Percentiles rank a stretch among this genome's conserved stretches.
Conservation (phyloP, 2,113 vertebrate genomes). For the Paramormyrops kingsleyae region DNA sequence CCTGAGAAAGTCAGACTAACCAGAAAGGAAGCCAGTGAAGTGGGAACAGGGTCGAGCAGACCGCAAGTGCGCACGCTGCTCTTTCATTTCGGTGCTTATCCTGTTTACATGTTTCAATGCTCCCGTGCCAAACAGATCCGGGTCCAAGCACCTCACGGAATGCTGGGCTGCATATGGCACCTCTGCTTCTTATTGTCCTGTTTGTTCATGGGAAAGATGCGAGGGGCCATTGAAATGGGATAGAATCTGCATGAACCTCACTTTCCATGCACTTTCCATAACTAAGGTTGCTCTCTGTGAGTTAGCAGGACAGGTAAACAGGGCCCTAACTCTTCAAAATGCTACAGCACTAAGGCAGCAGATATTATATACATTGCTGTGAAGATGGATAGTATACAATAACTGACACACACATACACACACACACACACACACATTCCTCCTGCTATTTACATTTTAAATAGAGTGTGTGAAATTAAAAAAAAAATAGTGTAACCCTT, state of each 20-base stretch:
- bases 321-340: background rate
- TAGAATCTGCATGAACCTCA: background rate
- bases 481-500: background rate
- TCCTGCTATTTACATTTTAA: background rate
- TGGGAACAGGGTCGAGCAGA: background rate
- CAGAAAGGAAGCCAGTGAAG: background rate
- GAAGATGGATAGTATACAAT: background rate
- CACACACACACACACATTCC: background rate
- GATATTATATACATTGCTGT: background rate
- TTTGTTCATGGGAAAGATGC: background rate
- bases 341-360: background rate
- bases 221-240: background rate
- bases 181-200: slow-evolving; percentile 9
- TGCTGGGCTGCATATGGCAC: background rate
- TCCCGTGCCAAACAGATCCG: background rate
- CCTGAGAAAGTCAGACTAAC: background rate
- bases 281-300: too few species aligned
- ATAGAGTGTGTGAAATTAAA: background rate
- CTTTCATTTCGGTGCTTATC: background rate
- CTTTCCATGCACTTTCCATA: background rate
- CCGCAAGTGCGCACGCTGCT: background rate
- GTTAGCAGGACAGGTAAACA: background rate
- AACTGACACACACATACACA: background rate
- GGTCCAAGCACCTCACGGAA: background rate
- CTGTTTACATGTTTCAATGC: slow-evolving; percentile 15